These are phyloP conservation scores for Chromis chromis DNA, from an alignment of 2,797 vertebrate genomes.

Conservation along the genomic window DNA sequence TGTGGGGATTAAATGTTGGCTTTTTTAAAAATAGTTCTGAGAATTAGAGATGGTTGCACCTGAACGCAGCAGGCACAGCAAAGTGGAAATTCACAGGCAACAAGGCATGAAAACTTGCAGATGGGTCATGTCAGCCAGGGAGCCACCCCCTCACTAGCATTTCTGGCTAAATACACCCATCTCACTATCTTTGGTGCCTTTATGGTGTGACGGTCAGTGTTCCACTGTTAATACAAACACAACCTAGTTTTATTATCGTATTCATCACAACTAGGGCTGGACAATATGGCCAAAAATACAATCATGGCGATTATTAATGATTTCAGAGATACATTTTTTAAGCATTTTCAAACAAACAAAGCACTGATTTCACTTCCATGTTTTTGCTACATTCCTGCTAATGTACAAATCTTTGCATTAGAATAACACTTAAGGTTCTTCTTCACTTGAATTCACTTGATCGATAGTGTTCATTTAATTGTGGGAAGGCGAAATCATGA, in stretches of 20 bases:
- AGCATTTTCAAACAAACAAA: too few species aligned
- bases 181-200: constrained; percentile 11
- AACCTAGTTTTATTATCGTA: neutral
- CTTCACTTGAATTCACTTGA: too few species aligned
- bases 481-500: too few species aligned
- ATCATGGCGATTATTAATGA: too few species aligned
- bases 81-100: constrained; percentile 51
- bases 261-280: neutral
- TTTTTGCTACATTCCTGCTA: too few species aligned
- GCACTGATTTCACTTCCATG: too few species aligned
- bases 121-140: constrained; percentile 46
- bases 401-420: too few species aligned
- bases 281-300: too few species aligned
- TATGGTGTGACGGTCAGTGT: neutral
- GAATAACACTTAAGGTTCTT: too few species aligned
- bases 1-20: constrained; percentile 35
- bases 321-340: too few species aligned
- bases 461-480: too few species aligned
- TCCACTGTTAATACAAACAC: constrained; percentile 9
- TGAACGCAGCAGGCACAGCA: constrained; percentile 46
- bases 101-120: constrained; percentile 62
- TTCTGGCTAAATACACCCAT: constrained; percentile 26
- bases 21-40: constrained; percentile 40
- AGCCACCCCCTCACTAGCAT: constrained; percentile 20
- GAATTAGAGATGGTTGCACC: constrained; percentile 51